Conservation (phyloP, 2,113 vertebrate species). For the Toxostoma redivivum region DNA sequence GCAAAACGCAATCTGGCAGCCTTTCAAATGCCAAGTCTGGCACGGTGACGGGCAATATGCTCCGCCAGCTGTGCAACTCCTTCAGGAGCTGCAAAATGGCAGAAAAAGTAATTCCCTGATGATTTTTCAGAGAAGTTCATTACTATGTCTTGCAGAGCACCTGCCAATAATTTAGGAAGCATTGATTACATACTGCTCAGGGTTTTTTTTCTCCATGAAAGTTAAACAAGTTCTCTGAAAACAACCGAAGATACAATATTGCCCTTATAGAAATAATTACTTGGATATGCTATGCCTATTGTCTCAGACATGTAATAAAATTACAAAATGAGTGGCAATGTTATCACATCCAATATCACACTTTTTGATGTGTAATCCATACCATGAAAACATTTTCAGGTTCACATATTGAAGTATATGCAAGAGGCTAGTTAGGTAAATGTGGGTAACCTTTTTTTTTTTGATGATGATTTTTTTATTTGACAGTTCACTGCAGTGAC, state of each 20-base stretch:
- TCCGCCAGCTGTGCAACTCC: conserved; percentile 38
- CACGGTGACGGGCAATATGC: background rate
- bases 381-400: background rate
- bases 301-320: background rate
- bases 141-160: background rate
- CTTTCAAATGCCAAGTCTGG: conserved; percentile 8
- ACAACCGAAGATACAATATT: background rate
- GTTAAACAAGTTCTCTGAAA: background rate
- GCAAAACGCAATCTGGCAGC: conserved; percentile 9
- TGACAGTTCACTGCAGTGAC: background rate
- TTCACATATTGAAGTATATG: background rate
- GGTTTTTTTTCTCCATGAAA: background rate
- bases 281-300: background rate
- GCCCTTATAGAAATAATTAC: background rate
- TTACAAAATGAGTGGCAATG: background rate
- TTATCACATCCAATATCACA: background rate
- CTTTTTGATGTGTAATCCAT: background rate
- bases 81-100: background rate
- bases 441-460: background rate
- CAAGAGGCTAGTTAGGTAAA: background rate
- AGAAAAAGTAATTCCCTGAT: background rate
- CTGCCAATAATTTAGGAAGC: background rate
- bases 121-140: background rate
- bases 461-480: background rate
- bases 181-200: background rate